These are phyloP conservation scores for Aphrophora alni DNA, from an alignment of 2,888 invertebrate species.

Conservation along the genomic window DNA sequence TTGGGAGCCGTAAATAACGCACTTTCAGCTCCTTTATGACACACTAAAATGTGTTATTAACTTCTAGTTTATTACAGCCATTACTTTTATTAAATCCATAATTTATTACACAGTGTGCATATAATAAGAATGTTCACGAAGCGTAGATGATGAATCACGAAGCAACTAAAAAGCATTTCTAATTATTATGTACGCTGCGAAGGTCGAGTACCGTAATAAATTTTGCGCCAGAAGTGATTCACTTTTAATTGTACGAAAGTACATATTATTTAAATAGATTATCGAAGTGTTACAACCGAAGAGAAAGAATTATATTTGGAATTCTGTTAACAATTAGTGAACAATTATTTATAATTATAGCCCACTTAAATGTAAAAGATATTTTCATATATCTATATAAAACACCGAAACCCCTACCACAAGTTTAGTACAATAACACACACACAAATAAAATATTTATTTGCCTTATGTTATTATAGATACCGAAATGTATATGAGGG, in stretches of 20 bases:
- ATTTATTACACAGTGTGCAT: constrained; percentile 27
- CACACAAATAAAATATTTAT: too few species aligned
- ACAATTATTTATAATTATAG: too few species aligned
- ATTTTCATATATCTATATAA: too few species aligned
- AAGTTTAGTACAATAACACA: too few species aligned
- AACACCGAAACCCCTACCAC: too few species aligned
- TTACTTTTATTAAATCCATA: constrained; percentile 41
- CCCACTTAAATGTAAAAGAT: too few species aligned
- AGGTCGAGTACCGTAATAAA: neutral
- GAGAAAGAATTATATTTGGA: too few species aligned
- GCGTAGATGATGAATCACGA: neutral
- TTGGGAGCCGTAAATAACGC: constrained; percentile 40
- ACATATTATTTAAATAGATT: too few species aligned
- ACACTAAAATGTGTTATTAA: constrained; percentile 42
- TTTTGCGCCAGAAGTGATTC: neutral
- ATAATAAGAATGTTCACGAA: neutral
- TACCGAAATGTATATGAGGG: too few species aligned
- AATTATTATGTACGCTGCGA: neutral
- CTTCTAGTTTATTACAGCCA: constrained; percentile 38
- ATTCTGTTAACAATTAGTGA: too few species aligned
- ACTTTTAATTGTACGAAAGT: neutral
- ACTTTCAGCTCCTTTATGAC: constrained; percentile 41
- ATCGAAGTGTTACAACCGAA: too few species aligned
- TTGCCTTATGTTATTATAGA: too few species aligned
- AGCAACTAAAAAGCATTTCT: neutral